phyloP scores from a whole-genome alignment of 1,140 invertebrate genomes.

The Ips nitidus region DNA sequence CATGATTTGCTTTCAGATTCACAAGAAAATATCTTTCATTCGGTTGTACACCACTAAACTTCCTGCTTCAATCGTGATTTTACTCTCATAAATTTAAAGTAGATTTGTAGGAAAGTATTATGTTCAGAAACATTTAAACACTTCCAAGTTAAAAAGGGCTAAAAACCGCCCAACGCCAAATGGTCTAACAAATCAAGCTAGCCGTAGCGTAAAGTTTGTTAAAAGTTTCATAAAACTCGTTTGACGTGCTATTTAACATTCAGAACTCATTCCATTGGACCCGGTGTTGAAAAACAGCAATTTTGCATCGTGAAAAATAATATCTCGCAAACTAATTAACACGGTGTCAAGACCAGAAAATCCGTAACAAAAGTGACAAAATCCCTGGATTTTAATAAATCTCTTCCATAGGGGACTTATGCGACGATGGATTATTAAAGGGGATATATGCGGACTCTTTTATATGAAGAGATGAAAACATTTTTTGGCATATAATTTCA shows the following conservation, averaged over 20 bases:
- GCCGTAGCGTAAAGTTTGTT: conserved; percentile 13
- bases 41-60: too few species aligned
- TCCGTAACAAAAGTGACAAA: conserved; percentile 29
- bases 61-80: too few species aligned
- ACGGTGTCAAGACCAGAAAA: conserved; percentile 25
- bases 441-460: background rate
- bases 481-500: background rate
- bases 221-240: conserved; percentile 23
- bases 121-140: too few species aligned
- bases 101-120: too few species aligned
- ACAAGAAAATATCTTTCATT: too few species aligned
- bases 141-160: too few species aligned
- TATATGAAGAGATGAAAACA: background rate
- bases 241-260: conserved; percentile 23
- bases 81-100: too few species aligned
- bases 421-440: conserved; percentile 6
- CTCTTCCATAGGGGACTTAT: conserved; percentile 7
- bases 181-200: background rate
- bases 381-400: conserved; percentile 25
- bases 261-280: conserved; percentile 23
- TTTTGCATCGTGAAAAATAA: conserved; percentile 23
- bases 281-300: conserved; percentile 17
- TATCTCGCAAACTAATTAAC: conserved; percentile 29
- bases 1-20: too few species aligned
- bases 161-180: too few species aligned